phyloP scores from a whole-genome alignment of 2,888 invertebrate species.

The Lathronympha strigana region DNA sequence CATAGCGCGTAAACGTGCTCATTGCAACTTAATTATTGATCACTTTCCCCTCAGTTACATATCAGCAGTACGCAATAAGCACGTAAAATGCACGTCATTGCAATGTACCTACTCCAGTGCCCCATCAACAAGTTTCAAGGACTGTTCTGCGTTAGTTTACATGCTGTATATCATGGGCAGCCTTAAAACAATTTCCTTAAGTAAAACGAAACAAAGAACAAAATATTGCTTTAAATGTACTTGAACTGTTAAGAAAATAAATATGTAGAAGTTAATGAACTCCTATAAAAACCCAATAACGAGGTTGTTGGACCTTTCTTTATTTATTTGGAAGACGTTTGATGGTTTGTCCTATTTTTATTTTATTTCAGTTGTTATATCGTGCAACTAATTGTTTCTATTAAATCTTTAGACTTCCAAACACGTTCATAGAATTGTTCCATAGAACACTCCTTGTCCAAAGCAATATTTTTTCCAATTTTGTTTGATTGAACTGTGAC shows the following conservation, averaged over 20 bases:
- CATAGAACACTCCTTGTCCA: no score
- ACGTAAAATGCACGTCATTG: no score
- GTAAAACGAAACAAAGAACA: slow-evolving; percentile 3
- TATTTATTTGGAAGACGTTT: background rate
- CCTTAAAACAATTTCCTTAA: slow-evolving; percentile 1
- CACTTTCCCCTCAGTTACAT: no score
- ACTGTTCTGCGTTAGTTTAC: no score
- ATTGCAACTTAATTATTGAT: no score
- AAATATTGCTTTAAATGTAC: background rate
- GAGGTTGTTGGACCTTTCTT: background rate
- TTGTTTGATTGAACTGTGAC: no score
- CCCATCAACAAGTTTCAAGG: no score
- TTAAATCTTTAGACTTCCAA: background rate
- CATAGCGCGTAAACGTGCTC: no score
- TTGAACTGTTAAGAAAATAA: slow-evolving; percentile 9
- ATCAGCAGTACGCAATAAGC: no score
- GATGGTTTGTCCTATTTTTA: slow-evolving; percentile 1
- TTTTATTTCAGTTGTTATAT: background rate
- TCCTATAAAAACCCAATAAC: background rate
- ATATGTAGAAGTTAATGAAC: background rate
- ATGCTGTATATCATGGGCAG: no score
- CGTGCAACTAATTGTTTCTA: background rate
- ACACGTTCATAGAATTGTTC: background rate
- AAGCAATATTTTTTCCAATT: no score
- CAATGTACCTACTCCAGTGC: no score